These are phyloP conservation scores for Hoplostethus mediterraneus DNA, from an alignment of 2,797 vertebrate genomes.

Conservation along the genomic window DNA sequence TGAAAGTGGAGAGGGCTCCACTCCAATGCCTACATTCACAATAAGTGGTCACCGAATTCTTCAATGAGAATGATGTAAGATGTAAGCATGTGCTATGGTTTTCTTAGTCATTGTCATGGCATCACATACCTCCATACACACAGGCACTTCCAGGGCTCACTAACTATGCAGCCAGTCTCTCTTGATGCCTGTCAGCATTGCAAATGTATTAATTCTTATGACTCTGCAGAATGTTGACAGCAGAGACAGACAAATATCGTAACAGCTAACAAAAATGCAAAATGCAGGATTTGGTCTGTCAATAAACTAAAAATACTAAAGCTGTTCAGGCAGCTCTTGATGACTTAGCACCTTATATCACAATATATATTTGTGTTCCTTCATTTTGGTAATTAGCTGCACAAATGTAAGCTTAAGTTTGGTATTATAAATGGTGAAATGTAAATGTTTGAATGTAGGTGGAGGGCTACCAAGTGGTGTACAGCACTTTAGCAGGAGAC, in stretches of 20 bases:
- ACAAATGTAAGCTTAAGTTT: background rate
- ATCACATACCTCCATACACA: too few relatives aligned
- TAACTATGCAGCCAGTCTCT: constrained; percentile 22
- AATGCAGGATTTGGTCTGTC: too few relatives aligned
- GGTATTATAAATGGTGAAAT: constrained; percentile 11
- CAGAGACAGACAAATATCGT: too few relatives aligned
- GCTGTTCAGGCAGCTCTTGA: background rate
- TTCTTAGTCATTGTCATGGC: background rate
- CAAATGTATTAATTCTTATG: constrained; percentile 46
- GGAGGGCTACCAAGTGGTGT: constrained; percentile 93
- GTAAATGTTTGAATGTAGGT: constrained; percentile 68
- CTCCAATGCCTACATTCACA: background rate
- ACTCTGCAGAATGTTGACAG: constrained; percentile 39
- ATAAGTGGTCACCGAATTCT: constrained; percentile 21
- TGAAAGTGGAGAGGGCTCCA: background rate
- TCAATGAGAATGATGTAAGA: constrained; percentile 26
- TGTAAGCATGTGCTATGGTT: constrained; percentile 30
- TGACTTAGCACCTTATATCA: too few relatives aligned
- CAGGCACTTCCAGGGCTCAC: constrained; percentile 16
- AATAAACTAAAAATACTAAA: background rate
- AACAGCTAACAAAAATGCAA: too few relatives aligned
- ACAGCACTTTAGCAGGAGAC: constrained; percentile 96
- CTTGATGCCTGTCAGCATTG: background rate
- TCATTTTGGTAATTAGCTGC: background rate
- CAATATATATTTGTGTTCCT: background rate